phyloP scores from a whole-genome alignment of 2,888 invertebrate genomes.

The Therioaphis trifolii region DNA sequence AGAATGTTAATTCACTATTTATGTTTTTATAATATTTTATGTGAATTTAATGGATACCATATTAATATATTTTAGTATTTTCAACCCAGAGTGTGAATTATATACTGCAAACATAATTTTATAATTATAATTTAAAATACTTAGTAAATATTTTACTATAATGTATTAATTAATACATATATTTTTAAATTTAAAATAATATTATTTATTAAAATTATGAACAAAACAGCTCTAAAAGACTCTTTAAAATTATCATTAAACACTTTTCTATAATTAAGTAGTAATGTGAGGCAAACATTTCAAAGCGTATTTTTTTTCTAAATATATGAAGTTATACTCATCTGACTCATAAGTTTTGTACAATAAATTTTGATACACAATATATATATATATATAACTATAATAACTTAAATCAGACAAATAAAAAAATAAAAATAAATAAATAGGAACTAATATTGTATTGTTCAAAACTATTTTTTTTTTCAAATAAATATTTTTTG shows the following conservation, averaged over 20 bases:
- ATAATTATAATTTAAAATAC: constrained; percentile 11
- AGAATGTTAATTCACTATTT: too few relatives aligned
- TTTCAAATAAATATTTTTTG: background rate
- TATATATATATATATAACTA: constrained; percentile 6
- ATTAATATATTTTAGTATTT: background rate
- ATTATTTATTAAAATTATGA: background rate
- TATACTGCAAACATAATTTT: background rate
- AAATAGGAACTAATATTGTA: constrained; percentile 54
- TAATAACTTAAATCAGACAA: background rate
- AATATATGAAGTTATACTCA: background rate
- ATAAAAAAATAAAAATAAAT: constrained; percentile 22
- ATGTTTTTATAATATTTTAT: background rate
- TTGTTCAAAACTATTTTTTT: constrained; percentile 27
- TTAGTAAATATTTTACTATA: background rate
- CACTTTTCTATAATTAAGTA: constrained; percentile 18
- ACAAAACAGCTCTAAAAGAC: background rate
- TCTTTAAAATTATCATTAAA: background rate
- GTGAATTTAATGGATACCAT: background rate
- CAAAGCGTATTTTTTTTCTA: background rate
- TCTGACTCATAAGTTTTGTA: constrained; percentile 7
- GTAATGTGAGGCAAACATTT: background rate
- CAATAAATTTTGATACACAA: background rate
- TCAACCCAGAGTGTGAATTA: background rate
- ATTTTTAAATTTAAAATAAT: constrained; percentile 1
- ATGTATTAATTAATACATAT: background rate